Evolutionary conservation across 2,113 vertebrate genomes (phyloP).

Genomic region (Aldabrachelys gigantea): DNA sequence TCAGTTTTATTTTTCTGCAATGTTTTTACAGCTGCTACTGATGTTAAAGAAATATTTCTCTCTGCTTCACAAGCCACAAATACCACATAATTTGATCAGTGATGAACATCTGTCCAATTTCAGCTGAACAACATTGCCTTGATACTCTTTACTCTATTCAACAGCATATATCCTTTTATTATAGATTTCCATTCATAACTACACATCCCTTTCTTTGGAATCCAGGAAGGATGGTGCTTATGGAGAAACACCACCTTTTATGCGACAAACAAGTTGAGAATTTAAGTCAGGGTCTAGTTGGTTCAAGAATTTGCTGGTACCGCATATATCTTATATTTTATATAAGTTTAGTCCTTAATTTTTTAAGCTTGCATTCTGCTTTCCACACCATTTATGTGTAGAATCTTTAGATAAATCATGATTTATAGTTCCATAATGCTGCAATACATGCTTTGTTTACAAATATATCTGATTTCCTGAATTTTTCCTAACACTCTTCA

Average conservation of each 20-base stretch:
- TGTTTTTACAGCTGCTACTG: conserved; percentile 72
- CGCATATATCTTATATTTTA: background rate
- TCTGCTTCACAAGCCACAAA: conserved; percentile 52
- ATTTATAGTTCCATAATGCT: background rate
- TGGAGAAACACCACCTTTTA: background rate
- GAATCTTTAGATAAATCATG: background rate
- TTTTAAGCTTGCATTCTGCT: background rate
- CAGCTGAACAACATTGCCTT: conserved; percentile 59
- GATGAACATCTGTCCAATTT: conserved; percentile 65
- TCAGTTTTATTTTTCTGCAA: conserved; percentile 21
- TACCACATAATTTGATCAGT: conserved; percentile 55
- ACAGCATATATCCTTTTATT: conserved; percentile 37
- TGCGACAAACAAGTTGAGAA: conserved; percentile 38
- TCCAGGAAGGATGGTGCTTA: background rate
- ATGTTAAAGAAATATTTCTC: conserved; percentile 56
- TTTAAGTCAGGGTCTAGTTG: conserved; percentile 48
- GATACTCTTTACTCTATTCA: background rate
- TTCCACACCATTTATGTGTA: background rate
- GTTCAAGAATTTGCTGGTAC: conserved; percentile 50
- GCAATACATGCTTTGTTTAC: background rate
- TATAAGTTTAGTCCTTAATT: background rate
- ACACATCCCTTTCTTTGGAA: background rate
- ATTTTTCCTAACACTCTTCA: background rate
- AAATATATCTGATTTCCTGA: background rate
- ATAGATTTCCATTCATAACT: conserved; percentile 32